Conservation (phyloP, 2,113 vertebrate genomes). For the Saccopteryx bilineata region DNA sequence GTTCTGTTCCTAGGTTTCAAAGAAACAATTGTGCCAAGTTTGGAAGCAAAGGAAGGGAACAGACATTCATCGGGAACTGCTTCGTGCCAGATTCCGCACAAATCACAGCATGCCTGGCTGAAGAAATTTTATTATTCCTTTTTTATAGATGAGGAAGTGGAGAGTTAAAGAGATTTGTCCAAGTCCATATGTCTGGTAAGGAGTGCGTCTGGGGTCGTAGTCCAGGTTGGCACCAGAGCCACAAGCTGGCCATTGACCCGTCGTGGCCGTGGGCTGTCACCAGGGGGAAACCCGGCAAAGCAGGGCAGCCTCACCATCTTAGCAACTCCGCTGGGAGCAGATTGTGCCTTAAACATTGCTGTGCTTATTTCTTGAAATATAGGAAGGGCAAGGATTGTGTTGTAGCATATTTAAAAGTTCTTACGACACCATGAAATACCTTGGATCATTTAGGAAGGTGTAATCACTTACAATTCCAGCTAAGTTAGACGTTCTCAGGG, state of each 20-base stretch:
- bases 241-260: accelerated
- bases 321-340: not conserved
- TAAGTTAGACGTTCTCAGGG: not conserved
- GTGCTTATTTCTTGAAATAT: slow-evolving; percentile 3
- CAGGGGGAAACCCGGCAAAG: not conserved
- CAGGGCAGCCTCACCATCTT: accelerated
- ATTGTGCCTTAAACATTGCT: not conserved
- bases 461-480: not conserved
- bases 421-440: not conserved
- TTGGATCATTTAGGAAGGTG: not conserved
- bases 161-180: not conserved
- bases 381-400: not conserved
- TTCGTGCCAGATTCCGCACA: accelerated
- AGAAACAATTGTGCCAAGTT: not conserved
- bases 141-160: not conserved
- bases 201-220: accelerated
- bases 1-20: not conserved
- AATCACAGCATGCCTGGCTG: not conserved
- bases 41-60: not conserved
- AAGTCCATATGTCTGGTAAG: not conserved
- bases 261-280: accelerated
- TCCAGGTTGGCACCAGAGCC: not conserved
- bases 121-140: not conserved
- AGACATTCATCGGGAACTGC: not conserved
- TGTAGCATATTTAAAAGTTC: not conserved